Percentiles rank a stretch among this genome's conserved stretches.
Conservation (phyloP, 2,888 invertebrate genomes). For the Pollenia amentaria region DNA sequence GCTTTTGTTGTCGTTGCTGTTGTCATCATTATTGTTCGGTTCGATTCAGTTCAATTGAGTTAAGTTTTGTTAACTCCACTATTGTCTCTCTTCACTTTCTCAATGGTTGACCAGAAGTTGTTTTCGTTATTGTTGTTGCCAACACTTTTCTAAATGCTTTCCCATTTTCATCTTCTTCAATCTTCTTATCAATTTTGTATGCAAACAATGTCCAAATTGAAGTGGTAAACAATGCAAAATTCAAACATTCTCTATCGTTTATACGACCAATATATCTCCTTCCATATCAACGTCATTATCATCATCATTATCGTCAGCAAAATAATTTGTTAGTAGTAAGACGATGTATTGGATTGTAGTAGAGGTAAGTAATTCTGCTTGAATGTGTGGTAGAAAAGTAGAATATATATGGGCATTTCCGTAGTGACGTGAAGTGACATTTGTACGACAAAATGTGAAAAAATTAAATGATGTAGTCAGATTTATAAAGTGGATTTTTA, state of each 20-base stretch:
- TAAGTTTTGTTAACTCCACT: not conserved
- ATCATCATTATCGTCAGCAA: not conserved
- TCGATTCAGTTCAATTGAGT: not conserved
- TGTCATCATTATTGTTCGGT: not conserved
- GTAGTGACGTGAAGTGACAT: no score
- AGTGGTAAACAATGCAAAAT: constrained; percentile 74
- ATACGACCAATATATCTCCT: not conserved
- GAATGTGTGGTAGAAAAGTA: not conserved
- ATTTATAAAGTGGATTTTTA: no score
- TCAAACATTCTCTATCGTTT: constrained; percentile 12
- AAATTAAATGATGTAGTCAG: no score
- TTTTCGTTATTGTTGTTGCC: not conserved
- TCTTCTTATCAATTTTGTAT: constrained; percentile 79
- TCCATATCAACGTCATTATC: not conserved
- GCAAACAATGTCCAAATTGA: constrained; percentile 82
- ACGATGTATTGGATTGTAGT: not conserved
- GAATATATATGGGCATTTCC: no score
- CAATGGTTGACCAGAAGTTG: not conserved
- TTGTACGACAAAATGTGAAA: no score
- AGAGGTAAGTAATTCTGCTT: not conserved
- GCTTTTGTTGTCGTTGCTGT: not conserved
- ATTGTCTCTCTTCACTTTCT: not conserved
- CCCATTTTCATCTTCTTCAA: constrained; percentile 4
- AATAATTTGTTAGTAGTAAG: not conserved
- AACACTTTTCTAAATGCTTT: not conserved